Percentiles rank a stretch among this genome's conserved stretches.
Evolutionary conservation across 1,140 invertebrate species (phyloP).

Genomic region (Leguminivora glycinivorella): DNA sequence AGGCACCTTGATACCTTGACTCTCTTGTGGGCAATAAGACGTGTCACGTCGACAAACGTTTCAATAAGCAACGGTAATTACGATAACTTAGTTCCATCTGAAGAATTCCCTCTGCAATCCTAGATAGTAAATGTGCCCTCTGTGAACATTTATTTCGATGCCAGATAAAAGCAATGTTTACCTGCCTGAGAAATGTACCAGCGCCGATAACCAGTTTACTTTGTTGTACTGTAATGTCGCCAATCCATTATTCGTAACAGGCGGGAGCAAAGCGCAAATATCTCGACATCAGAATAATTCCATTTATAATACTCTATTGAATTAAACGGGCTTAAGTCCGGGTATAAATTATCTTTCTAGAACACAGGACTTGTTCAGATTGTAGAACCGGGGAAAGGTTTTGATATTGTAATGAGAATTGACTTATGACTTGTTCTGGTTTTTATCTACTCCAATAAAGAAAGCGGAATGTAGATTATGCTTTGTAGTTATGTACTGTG

Average conservation of each 20-base stretch:
- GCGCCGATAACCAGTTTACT: slow-evolving; percentile 16
- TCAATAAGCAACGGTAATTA: background rate
- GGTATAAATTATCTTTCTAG: slow-evolving; percentile 23
- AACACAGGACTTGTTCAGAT: slow-evolving; percentile 20
- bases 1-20: too few species aligned
- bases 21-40: too few species aligned
- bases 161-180: background rate
- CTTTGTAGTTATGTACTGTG: too few species aligned
- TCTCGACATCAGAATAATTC: slow-evolving; percentile 27
- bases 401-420: background rate
- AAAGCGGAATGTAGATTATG: background rate
- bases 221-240: slow-evolving; percentile 23
- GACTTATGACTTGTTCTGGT: background rate
- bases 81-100: background rate
- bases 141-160: background rate
- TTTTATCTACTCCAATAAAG: background rate
- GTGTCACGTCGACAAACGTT: too few species aligned
- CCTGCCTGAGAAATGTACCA: slow-evolving; percentile 3
- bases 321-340: slow-evolving; percentile 27
- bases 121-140: background rate
- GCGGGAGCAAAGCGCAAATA: slow-evolving; percentile 26
- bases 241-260: slow-evolving; percentile 24
- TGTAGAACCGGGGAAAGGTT: background rate
- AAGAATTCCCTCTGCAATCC: background rate
- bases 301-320: slow-evolving; percentile 28